These are phyloP conservation scores for Clostera curtula DNA, from an alignment of 2,888 invertebrate genomes.

Conservation along the genomic window DNA sequence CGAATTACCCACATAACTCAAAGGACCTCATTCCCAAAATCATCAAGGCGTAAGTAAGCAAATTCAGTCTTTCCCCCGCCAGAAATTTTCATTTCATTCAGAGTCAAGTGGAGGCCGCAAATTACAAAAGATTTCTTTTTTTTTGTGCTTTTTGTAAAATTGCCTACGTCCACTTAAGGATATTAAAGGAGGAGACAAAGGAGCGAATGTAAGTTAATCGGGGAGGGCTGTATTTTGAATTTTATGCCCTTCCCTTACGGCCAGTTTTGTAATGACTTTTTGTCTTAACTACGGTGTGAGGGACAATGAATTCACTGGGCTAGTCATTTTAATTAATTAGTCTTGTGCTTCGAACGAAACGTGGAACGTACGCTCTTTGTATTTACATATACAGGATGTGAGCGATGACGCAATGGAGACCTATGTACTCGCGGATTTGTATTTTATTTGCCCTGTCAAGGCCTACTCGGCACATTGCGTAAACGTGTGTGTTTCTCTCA, in stretches of 20 bases:
- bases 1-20: slow-evolving; percentile 29
- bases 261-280: slow-evolving; percentile 16
- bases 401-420: too few relatives aligned
- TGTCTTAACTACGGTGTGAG: too few relatives aligned
- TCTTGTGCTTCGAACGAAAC: too few relatives aligned
- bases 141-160: slow-evolving; percentile 63
- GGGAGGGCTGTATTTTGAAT: slow-evolving; percentile 12
- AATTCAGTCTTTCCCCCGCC: slow-evolving; percentile 42
- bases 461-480: too few relatives aligned
- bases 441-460: too few relatives aligned
- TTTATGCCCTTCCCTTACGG: slow-evolving; percentile 7
- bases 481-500: too few relatives aligned
- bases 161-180: slow-evolving; percentile 65
- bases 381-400: too few relatives aligned
- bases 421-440: too few relatives aligned
- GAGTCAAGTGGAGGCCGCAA: slow-evolving; percentile 56
- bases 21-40: slow-evolving; percentile 26
- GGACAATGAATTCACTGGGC: too few relatives aligned
- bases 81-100: slow-evolving; percentile 66
- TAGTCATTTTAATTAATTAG: too few relatives aligned
- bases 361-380: too few relatives aligned
- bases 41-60: slow-evolving; percentile 21
- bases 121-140: slow-evolving; percentile 53
- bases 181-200: slow-evolving; percentile 62
- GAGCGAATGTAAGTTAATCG: slow-evolving; percentile 45